These are phyloP conservation scores for Lucifuga dentata DNA, from an alignment of 2,113 vertebrate genomes.

Conservation along the genomic window DNA sequence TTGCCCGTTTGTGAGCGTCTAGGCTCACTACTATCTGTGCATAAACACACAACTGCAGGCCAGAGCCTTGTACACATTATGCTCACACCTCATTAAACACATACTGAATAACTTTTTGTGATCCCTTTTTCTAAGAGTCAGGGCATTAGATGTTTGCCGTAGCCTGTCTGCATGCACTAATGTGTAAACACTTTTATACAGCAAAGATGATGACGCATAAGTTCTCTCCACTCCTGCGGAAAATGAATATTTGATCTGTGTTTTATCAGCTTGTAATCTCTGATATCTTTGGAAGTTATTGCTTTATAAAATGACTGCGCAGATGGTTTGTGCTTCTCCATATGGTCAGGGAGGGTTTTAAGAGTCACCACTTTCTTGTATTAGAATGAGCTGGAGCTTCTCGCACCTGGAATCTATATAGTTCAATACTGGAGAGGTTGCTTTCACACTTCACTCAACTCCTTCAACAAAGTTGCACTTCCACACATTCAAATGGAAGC, in stretches of 20 bases:
- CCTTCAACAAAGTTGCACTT: conserved; percentile 11
- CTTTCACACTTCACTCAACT: not conserved
- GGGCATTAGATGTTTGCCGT: conserved; percentile 17
- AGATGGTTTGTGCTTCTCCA: conserved; percentile 53
- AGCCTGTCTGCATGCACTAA: conserved; percentile 4
- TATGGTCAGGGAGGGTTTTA: conserved; percentile 48
- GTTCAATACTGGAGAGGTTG: conserved; percentile 36
- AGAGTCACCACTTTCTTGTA: conserved; percentile 50
- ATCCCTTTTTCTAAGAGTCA: conserved; percentile 45
- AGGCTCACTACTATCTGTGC: conserved; percentile 51
- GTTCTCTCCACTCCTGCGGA: conserved; percentile 36
- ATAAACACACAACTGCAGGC: conserved; percentile 70
- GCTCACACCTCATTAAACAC: conserved; percentile 68
- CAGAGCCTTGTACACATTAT: conserved; percentile 48
- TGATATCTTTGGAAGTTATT: conserved; percentile 68
- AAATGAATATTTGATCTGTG: conserved; percentile 63
- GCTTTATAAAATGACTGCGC: conserved; percentile 63
- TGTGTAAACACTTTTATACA: conserved; percentile 47
- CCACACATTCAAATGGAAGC: not conserved
- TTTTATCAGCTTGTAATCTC: conserved; percentile 70
- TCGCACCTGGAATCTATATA: conserved; percentile 23
- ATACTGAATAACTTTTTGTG: conserved; percentile 45
- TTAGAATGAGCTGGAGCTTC: conserved; percentile 27
- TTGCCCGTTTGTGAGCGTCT: conserved; percentile 56
- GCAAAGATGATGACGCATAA: conserved; percentile 65